These are phyloP conservation scores for Alfaro cultratus DNA, from an alignment of 2,797 vertebrate genomes.

Conservation along the genomic window DNA sequence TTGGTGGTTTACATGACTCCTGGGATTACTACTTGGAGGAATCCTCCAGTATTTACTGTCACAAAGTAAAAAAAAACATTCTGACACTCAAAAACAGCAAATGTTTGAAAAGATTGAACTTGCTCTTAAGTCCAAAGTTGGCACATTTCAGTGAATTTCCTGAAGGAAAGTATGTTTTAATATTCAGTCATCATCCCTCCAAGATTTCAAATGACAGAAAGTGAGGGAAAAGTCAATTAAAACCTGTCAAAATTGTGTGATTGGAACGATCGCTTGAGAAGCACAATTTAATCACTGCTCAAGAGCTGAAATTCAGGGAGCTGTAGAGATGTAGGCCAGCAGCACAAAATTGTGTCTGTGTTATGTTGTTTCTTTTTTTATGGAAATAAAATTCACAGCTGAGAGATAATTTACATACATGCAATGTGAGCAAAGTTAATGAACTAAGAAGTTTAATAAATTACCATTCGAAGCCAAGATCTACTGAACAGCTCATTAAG, in stretches of 20 bases:
- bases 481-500: slow-evolving; percentile 1
- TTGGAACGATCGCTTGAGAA: slow-evolving; percentile 1
- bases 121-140: neutral
- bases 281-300: neutral
- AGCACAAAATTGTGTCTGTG: neutral
- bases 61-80: slow-evolving; percentile 2
- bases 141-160: neutral
- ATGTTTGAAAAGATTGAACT: neutral
- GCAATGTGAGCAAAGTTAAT: slow-evolving; percentile 1
- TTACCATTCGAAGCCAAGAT: slow-evolving; percentile 7
- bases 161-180: neutral
- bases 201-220: slow-evolving; percentile 11
- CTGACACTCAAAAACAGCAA: neutral
- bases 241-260: slow-evolving; percentile 3
- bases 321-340: neutral
- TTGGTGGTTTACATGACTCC: slow-evolving; percentile 43
- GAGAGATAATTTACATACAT: neutral
- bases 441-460: neutral
- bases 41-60: neutral
- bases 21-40: slow-evolving; percentile 41
- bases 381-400: neutral
- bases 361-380: neutral
- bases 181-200: neutral
- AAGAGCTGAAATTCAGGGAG: neutral
- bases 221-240: slow-evolving; percentile 6